Evolutionary conservation across 2,888 invertebrate species (phyloP).

Genomic region (Taphrorychus bicolor): DNA sequence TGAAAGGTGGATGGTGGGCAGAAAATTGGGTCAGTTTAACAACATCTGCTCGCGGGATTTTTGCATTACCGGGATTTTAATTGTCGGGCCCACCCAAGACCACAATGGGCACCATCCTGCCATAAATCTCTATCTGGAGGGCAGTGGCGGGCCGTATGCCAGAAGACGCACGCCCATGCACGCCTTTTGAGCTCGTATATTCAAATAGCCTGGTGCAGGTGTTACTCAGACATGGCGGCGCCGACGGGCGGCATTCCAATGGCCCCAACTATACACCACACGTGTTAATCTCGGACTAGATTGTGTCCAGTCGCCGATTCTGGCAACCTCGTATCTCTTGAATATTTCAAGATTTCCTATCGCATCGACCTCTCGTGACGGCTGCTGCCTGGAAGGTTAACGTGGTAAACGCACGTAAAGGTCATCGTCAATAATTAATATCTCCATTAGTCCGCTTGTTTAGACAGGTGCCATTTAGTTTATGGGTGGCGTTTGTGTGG

Average conservation of each 20-base stretch:
- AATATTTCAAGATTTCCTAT: not conserved
- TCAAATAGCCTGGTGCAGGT: constrained; percentile 63
- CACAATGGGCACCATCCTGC: not conserved
- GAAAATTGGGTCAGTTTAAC: too few relatives aligned
- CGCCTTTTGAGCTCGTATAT: constrained; percentile 30
- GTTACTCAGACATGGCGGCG: constrained; percentile 71
- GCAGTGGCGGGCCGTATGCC: too few relatives aligned
- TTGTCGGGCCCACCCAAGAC: not conserved
- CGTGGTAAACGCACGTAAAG: not conserved
- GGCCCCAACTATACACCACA: constrained; percentile 41
- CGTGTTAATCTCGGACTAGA: not conserved
- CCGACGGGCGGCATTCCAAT: constrained; percentile 66
- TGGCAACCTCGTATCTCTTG: not conserved
- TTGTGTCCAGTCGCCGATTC: not conserved
- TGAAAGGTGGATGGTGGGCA: too few relatives aligned
- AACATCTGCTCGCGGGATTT: too few relatives aligned
- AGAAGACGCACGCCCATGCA: constrained; percentile 14
- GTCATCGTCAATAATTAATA: not conserved
- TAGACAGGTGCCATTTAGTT: not conserved
- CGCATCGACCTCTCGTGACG: not conserved
- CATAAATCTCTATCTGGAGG: too few relatives aligned
- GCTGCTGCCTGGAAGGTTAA: not conserved
- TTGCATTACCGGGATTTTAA: not conserved
- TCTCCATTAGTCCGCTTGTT: not conserved
- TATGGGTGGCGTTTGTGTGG: not conserved